Percentiles rank a stretch among this genome's conserved stretches.
Evolutionary conservation across 92 coral and sea anemone genomes (phyloP).

Genomic region (Desmophyllum pertusum): DNA sequence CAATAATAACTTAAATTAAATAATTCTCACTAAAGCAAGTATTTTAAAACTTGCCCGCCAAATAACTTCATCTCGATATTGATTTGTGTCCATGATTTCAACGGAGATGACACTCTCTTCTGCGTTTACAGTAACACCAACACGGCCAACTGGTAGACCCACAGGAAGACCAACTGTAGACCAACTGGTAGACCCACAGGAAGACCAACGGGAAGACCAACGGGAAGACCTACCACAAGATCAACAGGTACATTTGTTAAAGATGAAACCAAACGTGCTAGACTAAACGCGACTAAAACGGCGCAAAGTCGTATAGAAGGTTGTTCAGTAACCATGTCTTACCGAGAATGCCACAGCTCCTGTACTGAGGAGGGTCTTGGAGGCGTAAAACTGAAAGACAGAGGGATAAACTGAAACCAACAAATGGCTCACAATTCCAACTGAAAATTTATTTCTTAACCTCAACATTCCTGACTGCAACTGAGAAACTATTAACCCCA

Average conservation of each 20-base stretch:
- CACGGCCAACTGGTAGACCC: slow-evolving; percentile 29
- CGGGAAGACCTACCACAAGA: slow-evolving; percentile 29
- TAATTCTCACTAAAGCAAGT: no score
- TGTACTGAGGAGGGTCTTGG: background rate
- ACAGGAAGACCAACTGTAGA: slow-evolving; percentile 6
- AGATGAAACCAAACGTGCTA: background rate
- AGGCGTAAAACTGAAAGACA: background rate
- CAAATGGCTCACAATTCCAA: no score
- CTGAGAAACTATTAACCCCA: no score
- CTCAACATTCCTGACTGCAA: no score
- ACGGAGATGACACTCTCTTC: background rate
- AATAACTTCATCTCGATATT: background rate
- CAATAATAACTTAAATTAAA: no score
- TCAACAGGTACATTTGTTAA: slow-evolving; percentile 9
- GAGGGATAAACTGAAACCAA: background rate
- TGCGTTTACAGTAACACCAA: slow-evolving; percentile 16
- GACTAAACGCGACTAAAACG: background rate
- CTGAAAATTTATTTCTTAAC: no score
- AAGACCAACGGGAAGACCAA: slow-evolving; percentile 24
- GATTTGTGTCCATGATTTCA: background rate
- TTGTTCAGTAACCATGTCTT: background rate
- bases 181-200: slow-evolving; percentile 19
- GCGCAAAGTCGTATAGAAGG: background rate
- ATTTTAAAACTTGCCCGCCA: no score
- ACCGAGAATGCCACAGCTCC: no score